Base-by-base conservation (phyloP, 2,888 invertebrate genomes). In the Peribatodes rhomboidaria region DNA sequence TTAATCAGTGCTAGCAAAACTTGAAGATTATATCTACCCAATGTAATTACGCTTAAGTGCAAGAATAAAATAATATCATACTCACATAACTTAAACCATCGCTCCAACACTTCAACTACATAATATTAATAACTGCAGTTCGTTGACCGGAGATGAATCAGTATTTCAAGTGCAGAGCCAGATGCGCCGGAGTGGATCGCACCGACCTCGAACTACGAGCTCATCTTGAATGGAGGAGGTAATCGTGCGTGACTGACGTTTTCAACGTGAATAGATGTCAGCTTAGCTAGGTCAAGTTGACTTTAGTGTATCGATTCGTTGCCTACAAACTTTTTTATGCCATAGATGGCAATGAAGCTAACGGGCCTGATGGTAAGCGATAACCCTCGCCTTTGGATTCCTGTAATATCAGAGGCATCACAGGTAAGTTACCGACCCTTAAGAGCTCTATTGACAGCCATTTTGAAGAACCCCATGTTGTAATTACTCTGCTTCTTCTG, bases 131-230 rank as follows among this genome's bases (percentile, higher is more conserved):
- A 56, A 44, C 27, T 64, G 44, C 44, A 69, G 75, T 72, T 72
- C 72, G 67, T 59, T 55, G 65, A 68, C 72, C 73, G 61, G 18
- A 64, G 61, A 68, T 64, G 68, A 63, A 67, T 67, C 61, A 67
- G 59, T 70, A 67, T 67, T 66, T 58, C 60, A 68, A 70, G 50
- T 61, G 70, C 70, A 79, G 71, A 74, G 20, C 55, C 44, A 44
- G 83, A 84, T 83, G 84, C 79, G 80, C 80, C 55, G 68, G 78
- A 80, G 79, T 79, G 56, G 67, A 70, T 76, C 73, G 71, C 70
- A 11, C 1, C 73, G 69, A 56, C 68, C 71, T 69, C 68, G 50
- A 61, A 18, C 50, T 18, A 46, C n/a, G n/a, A n/a, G n/a, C 54
- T 57, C 60, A 56, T 63, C 60, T 67, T 58, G 44, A 58, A 54